Evolutionary conservation across 2,797 vertebrate species (phyloP), one percentile per base, ranked within the genome.

Genomic region (Schizopygopsis malacanthus): DNA sequence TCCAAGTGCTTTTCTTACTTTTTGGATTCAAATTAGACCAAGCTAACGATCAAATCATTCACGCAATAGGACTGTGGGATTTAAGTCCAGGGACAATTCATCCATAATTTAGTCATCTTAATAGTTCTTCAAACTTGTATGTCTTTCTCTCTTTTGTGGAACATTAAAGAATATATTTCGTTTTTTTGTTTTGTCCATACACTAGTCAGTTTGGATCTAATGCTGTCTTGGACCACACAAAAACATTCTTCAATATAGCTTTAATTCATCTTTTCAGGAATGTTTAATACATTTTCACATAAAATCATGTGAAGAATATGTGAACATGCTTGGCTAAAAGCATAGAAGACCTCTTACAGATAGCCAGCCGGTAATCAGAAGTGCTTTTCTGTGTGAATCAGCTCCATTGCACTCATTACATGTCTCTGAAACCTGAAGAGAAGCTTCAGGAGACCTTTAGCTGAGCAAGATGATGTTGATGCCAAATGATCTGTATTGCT

Each of bases 401-500:
- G 25, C 25, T 59, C 39, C 41, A 18, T 47, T 61, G 71, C 50
- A 71, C 25, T 85, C 41, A 39, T 61, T 77, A 59, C 52, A 78
- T n/a, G 25, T 56, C n/a, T 59, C 50, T 72, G 67, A 82, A 50
- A 37, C 39, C 71, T 41, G 77, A 70, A 65, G 73, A 65, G 70
- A 77, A 88, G 82, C 86, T 67, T 85, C 56, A 73, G 52, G 47
- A 80, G 73, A 47, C 43, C 54, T 88, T 88, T 39, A 87, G 75
- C 83, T 80, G 69, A 81, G 82, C 54, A 54, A 83, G 79, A 82
- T 59, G 81, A 88, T 84, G 75, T 63, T 78, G 75, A 83, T 79
- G 67, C 54, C 80, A 78, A 82, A 82, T 82, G 80, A 86, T 86
- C 77, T 82, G 54, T 89, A 79, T 73, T 82, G 65, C 86, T 88